phyloP scores from a whole-genome alignment of 2,113 vertebrate species.

The Dipodomys stephensi region DNA sequence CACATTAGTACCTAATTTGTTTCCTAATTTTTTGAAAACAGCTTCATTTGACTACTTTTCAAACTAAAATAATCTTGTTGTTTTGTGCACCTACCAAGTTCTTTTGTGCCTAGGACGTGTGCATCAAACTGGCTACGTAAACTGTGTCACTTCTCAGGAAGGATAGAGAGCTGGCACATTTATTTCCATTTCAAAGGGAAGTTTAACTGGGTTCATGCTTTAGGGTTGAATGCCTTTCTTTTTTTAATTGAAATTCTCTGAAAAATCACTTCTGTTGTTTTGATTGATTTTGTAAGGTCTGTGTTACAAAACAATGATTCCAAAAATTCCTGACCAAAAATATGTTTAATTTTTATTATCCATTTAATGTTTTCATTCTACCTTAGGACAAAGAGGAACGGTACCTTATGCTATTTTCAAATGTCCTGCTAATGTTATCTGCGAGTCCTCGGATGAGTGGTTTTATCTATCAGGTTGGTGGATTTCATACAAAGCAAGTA shows the following conservation, averaged over 20 bases:
- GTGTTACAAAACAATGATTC: background rate
- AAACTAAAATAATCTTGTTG: background rate
- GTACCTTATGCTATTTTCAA: constrained; percentile 96
- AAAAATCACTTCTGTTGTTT: background rate
- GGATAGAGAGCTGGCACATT: background rate
- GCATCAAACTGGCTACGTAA: background rate
- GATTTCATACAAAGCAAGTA: constrained; percentile 50
- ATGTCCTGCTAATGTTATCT: constrained; percentile 93
- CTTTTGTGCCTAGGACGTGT: background rate
- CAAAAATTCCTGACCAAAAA: constrained; percentile 22
- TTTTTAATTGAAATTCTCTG: background rate
- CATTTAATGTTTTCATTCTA: constrained; percentile 43
- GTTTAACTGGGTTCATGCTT: background rate
- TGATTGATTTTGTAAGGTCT: background rate
- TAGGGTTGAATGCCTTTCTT: too few relatives aligned
- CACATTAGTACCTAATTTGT: background rate
- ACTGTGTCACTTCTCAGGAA: background rate
- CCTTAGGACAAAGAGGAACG: constrained; percentile 96
- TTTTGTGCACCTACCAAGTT: background rate
- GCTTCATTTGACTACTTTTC: constrained; percentile 23
- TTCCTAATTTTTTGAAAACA: background rate
- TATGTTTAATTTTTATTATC: constrained; percentile 22
- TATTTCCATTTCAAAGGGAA: background rate
- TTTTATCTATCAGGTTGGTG: constrained; percentile 97
- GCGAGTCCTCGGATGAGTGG: constrained; percentile 98